Evolutionary conservation across 1,140 invertebrate species (phyloP).

Genomic region (Harpegnathos saltator): DNA sequence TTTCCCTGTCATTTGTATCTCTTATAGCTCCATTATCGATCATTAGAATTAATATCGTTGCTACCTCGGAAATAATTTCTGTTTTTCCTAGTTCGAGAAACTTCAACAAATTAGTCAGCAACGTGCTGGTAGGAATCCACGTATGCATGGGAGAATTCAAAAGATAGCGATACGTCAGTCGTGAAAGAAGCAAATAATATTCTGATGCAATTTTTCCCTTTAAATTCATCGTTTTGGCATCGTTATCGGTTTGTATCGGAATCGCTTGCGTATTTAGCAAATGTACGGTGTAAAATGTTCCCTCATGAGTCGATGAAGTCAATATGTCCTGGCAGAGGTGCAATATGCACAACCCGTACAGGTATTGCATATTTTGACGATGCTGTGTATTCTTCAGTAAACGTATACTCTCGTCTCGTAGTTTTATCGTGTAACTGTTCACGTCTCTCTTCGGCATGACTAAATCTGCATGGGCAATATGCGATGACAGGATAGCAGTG

Average conservation of each 20-base stretch:
- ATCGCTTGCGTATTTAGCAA: conserved; percentile 6
- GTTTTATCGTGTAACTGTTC: conserved; percentile 19
- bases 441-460: conserved; percentile 46
- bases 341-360: conserved; percentile 68
- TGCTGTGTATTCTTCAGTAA: conserved; percentile 49
- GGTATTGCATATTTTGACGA: conserved; percentile 44
- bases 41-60: conserved; percentile 52
- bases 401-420: conserved; percentile 53
- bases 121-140: conserved; percentile 36
- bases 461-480: conserved; percentile 45
- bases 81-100: conserved; percentile 63
- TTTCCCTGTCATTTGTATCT: conserved; percentile 47
- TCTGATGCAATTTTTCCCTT: conserved; percentile 68
- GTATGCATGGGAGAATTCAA: conserved; percentile 10
- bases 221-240: background rate
- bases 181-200: conserved; percentile 65
- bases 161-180: conserved; percentile 59
- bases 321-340: conserved; percentile 48
- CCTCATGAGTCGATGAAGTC: background rate
- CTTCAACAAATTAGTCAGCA: conserved; percentile 31
- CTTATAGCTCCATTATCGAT: conserved; percentile 55
- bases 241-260: background rate
- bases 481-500: conserved; percentile 18
- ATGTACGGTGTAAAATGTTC: conserved; percentile 22
- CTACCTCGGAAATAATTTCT: conserved; percentile 66